These are phyloP conservation scores for Saccostrea glomerata DNA, from an alignment of 1,140 invertebrate genomes.

Conservation along the genomic window DNA sequence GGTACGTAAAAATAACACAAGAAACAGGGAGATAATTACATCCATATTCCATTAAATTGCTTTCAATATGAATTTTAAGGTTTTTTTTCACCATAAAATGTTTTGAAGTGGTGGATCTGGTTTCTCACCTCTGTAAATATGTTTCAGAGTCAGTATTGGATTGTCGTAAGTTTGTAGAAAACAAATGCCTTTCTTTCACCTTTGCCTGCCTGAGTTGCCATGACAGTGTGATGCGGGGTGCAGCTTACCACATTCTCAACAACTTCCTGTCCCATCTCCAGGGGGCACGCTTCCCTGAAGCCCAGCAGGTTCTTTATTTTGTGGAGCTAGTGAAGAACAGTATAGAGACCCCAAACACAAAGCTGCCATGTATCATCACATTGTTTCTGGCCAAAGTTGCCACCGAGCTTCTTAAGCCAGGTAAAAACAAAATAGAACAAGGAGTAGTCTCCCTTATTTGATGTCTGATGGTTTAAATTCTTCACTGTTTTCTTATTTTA, in stretches of 20 bases:
- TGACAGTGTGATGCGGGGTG: slow-evolving; percentile 82
- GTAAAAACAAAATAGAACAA: neutral
- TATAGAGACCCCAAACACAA: slow-evolving; percentile 80
- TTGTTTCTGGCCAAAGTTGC: slow-evolving; percentile 86
- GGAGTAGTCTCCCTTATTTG: too few species aligned
- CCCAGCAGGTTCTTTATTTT: slow-evolving; percentile 72
- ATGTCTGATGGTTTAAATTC: too few species aligned
- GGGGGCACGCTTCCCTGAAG: slow-evolving; percentile 83
- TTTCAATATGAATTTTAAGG: neutral
- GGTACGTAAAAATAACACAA: slow-evolving; percentile 47
- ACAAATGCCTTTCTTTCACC: slow-evolving; percentile 84
- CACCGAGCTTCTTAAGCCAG: slow-evolving; percentile 82
- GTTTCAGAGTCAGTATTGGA: slow-evolving; percentile 79
- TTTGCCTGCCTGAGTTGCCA: slow-evolving; percentile 84
- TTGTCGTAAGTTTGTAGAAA: slow-evolving; percentile 84
- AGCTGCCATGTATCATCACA: slow-evolving; percentile 84
- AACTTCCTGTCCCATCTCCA: slow-evolving; percentile 86
- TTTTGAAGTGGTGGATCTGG: neutral
- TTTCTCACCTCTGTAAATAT: neutral
- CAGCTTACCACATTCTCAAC: slow-evolving; percentile 84
- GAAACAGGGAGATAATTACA: too few species aligned
- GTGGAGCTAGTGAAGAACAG: slow-evolving; percentile 66
- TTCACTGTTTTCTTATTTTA: too few species aligned
- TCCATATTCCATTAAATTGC: too few species aligned
- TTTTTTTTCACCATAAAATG: slow-evolving; percentile 37